Evolutionary conservation across 2,113 vertebrate species (phyloP), one percentile per base, ranked within the genome.

Genomic region (Halichoeres trimaculatus): DNA sequence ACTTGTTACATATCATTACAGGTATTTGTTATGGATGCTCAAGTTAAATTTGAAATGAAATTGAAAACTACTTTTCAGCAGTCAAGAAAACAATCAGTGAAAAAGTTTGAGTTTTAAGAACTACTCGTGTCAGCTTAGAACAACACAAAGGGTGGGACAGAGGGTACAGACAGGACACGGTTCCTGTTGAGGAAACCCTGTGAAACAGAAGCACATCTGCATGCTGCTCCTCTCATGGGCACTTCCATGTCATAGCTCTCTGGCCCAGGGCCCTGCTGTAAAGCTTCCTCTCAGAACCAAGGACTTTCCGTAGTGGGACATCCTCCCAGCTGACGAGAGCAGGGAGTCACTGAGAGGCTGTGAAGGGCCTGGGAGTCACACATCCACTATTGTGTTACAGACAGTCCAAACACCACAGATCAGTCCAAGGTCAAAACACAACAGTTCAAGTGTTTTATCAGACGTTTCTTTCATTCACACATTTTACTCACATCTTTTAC

Each of bases 181-280:
- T 85, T 88, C 82, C 79, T 81, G 70, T 84, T 75, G 55, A 89
- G 89, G 92, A 92, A 93, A 75, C 80, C 30, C 80, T 82, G 59
- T 78, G 76, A 91, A 90, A 92, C 91, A 90, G 87, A 87, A 93
- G 91, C 85, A 76, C 88, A 90, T 91, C 85, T 90, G 89, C 69
- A 67, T 43, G 85, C 52, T 81, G 74, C 83, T 91, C 74, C 62
- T 83, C 76, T 65, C 45, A 70, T 80, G 85, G 83, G 73, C 83
- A 87, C 84, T 89, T 91, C 87, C 90, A 90, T 88, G 91, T 91
- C 90, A 84, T 24, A 68, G 84, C 81, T 85, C 86, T 76, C 61
- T 72, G 82, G 79, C 60, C 74, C 81, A 24, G 43, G 56, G 73
- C 73, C 74, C 76, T 40, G 34, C 73, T 84, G 76, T 70, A 66